phyloP scores from a whole-genome alignment of 2,888 invertebrate species.

The Ferdinandea cuprea region DNA sequence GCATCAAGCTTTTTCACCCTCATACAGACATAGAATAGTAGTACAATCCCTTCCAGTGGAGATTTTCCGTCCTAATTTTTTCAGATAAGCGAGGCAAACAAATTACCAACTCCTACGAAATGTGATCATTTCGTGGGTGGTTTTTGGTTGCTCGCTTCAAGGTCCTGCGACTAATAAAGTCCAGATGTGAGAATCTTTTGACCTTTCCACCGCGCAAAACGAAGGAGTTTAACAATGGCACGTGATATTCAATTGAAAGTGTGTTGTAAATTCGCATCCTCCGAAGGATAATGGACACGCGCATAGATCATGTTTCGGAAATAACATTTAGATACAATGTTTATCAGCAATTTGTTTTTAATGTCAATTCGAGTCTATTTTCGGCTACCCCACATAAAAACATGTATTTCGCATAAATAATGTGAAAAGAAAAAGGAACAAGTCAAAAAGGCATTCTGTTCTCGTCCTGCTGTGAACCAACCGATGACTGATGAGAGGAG shows the following conservation, averaged over 20 bases:
- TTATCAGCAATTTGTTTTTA: neutral
- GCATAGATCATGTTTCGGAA: slow-evolving; percentile 32
- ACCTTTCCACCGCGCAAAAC: slow-evolving; percentile 12
- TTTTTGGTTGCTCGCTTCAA: slow-evolving; percentile 1
- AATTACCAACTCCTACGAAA: neutral
- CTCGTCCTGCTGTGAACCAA: neutral
- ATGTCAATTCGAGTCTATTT: neutral
- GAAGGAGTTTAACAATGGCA: slow-evolving; percentile 27
- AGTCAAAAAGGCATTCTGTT: too few species aligned
- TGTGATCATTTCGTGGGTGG: slow-evolving; percentile 8
- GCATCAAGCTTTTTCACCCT: slow-evolving; percentile 59
- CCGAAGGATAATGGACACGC: neutral
- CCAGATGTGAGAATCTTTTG: slow-evolving; percentile 15
- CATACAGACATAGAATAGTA: neutral
- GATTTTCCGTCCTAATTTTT: neutral
- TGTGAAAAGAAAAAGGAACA: too few species aligned
- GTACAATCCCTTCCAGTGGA: slow-evolving; percentile 6
- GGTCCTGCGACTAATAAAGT: slow-evolving; percentile 35
- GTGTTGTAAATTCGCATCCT: neutral
- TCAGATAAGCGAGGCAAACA: neutral
- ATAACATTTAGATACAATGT: slow-evolving; percentile 12
- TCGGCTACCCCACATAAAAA: neutral
- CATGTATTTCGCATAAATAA: slow-evolving; percentile 9
- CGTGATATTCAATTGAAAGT: slow-evolving; percentile 20
- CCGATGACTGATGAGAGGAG: neutral